These are phyloP conservation scores for Bettongia penicillata DNA, from an alignment of 2,113 vertebrate species.

Conservation along the genomic window DNA sequence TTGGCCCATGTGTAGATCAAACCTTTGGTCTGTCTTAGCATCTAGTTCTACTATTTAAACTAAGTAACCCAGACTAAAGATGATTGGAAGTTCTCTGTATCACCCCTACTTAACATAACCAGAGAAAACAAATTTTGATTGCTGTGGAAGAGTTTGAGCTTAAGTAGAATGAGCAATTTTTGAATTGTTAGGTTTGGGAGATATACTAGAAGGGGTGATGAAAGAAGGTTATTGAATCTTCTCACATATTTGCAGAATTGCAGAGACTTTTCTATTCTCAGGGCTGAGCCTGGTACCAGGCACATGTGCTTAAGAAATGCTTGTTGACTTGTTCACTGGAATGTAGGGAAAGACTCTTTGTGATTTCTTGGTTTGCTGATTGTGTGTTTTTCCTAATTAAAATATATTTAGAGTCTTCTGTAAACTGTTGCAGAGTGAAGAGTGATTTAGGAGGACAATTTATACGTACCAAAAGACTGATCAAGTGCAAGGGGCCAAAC, in stretches of 20 bases:
- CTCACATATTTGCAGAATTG: conserved; percentile 24
- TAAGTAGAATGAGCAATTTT: conserved; percentile 21
- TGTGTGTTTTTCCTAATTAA: conserved; percentile 43
- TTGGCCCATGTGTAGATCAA: conserved; percentile 17
- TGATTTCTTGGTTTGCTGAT: conserved; percentile 42
- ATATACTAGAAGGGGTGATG: conserved; percentile 1
- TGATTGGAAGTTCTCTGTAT: conserved; percentile 25
- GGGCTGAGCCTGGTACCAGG: not conserved
- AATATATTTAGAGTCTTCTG: not conserved
- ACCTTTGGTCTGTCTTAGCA: conserved; percentile 31
- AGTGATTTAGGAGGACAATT: not conserved
- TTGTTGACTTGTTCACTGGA: not conserved
- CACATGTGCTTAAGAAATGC: not conserved
- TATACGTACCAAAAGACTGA: not conserved
- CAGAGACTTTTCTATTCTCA: not conserved
- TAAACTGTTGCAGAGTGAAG: not conserved
- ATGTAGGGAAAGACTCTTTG: conserved; percentile 24
- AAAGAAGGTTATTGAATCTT: conserved; percentile 25
- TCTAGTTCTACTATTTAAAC: conserved; percentile 11
- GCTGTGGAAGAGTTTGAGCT: not conserved
- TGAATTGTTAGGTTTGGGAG: not conserved
- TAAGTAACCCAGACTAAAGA: conserved; percentile 9
- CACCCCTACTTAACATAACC: conserved; percentile 20
- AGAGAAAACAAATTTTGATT: conserved; percentile 11
- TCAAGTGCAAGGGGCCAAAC: not conserved